phyloP scores from a whole-genome alignment of 2,888 invertebrate genomes.

The Drosophila affinis region DNA sequence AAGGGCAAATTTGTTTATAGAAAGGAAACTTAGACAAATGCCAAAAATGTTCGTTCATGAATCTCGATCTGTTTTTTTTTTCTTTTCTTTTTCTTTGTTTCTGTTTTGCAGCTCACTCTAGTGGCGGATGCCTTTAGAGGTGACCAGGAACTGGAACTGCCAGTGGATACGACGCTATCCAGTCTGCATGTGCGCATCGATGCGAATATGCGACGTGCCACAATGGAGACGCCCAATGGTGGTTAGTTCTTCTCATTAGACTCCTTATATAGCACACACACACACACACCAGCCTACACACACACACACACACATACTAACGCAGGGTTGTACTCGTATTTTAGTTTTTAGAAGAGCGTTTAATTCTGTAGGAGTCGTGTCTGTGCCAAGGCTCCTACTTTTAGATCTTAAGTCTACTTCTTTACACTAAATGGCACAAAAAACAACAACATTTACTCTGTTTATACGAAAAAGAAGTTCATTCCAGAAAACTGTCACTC shows the following conservation, averaged over 20 bases:
- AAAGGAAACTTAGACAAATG: constrained; percentile 66
- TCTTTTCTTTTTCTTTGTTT: not conserved
- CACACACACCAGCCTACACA: constrained; percentile 20
- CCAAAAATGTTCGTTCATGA: constrained; percentile 30
- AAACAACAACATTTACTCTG: not conserved
- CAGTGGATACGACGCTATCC: constrained; percentile 82
- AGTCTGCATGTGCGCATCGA: constrained; percentile 83
- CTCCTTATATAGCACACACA: constrained; percentile 15
- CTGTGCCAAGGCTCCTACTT: constrained; percentile 38
- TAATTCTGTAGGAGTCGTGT: constrained; percentile 35
- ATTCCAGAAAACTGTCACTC: not conserved
- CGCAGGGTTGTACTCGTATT: constrained; percentile 53
- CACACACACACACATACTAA: constrained; percentile 42
- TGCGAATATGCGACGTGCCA: constrained; percentile 81
- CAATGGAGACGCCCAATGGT: constrained; percentile 84
- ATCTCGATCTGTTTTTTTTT: constrained; percentile 19
- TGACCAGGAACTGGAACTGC: constrained; percentile 81
- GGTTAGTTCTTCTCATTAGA: constrained; percentile 79
- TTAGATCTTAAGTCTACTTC: constrained; percentile 28
- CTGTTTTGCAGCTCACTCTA: constrained; percentile 71
- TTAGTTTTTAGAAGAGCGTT: constrained; percentile 32
- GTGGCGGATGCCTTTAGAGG: constrained; percentile 81
- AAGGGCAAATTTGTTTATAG: constrained; percentile 75
- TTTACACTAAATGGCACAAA: constrained; percentile 17
- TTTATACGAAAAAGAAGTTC: not conserved